phyloP scores from a whole-genome alignment of 2,113 vertebrate species.

The Bothrops jararaca region DNA sequence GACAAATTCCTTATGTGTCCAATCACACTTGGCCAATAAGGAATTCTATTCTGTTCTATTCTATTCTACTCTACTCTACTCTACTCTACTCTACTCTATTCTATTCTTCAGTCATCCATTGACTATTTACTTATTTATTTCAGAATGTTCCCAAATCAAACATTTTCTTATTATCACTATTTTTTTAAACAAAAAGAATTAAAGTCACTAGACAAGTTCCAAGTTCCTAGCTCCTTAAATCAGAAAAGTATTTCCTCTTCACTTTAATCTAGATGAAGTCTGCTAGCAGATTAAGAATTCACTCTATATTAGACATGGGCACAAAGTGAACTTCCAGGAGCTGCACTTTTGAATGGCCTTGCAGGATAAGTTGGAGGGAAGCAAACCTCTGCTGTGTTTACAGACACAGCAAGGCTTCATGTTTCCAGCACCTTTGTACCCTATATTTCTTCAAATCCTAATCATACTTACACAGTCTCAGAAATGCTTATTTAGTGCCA shows the following conservation, averaged over 20 bases:
- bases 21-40: background rate
- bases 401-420: background rate
- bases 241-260: background rate
- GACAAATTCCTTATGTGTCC: background rate
- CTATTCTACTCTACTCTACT: no score
- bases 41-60: no score
- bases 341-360: background rate
- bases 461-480: background rate
- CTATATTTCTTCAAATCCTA: background rate
- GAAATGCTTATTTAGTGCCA: background rate
- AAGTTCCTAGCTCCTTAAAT: background rate
- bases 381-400: background rate
- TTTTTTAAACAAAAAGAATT: slow-evolving; percentile 22
- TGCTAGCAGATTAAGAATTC: slow-evolving; percentile 13
- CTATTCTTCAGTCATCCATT: background rate
- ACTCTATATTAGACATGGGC: background rate
- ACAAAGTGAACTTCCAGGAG: background rate
- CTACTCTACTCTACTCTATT: no score
- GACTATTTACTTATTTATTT: background rate
- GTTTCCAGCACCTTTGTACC: background rate
- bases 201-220: background rate
- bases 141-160: background rate
- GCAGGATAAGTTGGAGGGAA: background rate
- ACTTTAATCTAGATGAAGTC: slow-evolving; percentile 30
- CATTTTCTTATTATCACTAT: slow-evolving; percentile 1